phyloP scores from a whole-genome alignment of 2,888 invertebrate genomes.

The Ophion costatus region DNA sequence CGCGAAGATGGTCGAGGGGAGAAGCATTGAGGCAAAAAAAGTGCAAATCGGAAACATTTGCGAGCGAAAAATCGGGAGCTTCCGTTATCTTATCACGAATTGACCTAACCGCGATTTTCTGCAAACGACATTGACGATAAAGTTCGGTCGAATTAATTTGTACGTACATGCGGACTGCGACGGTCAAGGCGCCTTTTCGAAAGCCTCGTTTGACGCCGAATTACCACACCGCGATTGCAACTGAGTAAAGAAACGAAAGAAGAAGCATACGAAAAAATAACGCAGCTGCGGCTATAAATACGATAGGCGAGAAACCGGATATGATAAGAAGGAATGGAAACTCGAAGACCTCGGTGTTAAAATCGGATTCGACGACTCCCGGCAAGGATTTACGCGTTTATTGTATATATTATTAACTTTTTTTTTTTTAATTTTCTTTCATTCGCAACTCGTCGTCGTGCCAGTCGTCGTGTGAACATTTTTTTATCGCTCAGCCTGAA shows the following conservation, averaged over 20 bases:
- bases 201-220: neutral
- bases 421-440: too few species aligned
- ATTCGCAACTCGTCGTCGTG: too few species aligned
- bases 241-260: neutral
- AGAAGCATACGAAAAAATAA: neutral
- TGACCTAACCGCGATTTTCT: conserved; percentile 42
- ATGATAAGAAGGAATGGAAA: conserved; percentile 34
- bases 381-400: too few species aligned
- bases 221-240: neutral
- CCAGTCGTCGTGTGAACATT: too few species aligned
- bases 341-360: conserved; percentile 10
- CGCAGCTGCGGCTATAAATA: neutral
- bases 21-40: neutral
- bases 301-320: conserved; percentile 29
- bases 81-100: conserved; percentile 59
- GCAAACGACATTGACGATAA: conserved; percentile 23
- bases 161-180: neutral
- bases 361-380: too few species aligned
- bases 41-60: neutral
- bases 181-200: conserved; percentile 14
- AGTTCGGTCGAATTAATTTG: neutral
- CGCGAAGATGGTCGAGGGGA: neutral
- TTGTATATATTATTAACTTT: too few species aligned
- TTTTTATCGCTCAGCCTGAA: too few species aligned
- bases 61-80: neutral